A percentile compares a stretch with the other conserved stretches of the same genome.
Conservation (phyloP, 2,888 invertebrate genomes). For the Camptogramma bilineatum region DNA sequence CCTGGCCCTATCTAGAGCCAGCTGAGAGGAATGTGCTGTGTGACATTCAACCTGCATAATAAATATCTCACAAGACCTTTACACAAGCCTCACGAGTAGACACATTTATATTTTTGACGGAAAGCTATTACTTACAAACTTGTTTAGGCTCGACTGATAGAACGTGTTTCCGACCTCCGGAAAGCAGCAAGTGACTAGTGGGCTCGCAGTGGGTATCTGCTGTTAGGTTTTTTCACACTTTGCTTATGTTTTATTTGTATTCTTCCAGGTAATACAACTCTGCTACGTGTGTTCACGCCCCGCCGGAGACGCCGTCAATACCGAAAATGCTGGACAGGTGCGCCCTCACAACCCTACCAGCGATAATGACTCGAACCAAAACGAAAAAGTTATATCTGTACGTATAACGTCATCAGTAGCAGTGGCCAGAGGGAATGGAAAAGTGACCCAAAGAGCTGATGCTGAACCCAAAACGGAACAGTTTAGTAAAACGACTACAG, state of each 20-base stretch:
- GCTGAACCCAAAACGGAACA: slow-evolving; percentile 36
- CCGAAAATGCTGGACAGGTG: slow-evolving; percentile 45
- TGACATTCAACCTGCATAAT: slow-evolving; percentile 14
- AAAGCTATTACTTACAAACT: slow-evolving; percentile 9
- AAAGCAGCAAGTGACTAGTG: background rate
- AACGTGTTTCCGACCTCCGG: slow-evolving; percentile 1
- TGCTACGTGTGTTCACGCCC: slow-evolving; percentile 63
- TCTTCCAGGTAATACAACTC: slow-evolving; percentile 72
- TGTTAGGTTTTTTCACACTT: background rate
- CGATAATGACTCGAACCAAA: slow-evolving; percentile 47
- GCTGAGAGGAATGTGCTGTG: slow-evolving; percentile 27
- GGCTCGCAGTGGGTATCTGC: too few relatives aligned
- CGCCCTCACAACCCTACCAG: slow-evolving; percentile 52
- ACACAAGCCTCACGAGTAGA: slow-evolving; percentile 5
- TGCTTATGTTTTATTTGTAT: slow-evolving; percentile 17
- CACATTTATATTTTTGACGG: slow-evolving; percentile 15
- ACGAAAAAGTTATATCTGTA: slow-evolving; percentile 81
- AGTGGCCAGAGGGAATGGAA: slow-evolving; percentile 78
- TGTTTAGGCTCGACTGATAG: slow-evolving; percentile 3
- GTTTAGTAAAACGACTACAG: slow-evolving; percentile 31
- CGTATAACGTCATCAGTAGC: slow-evolving; percentile 87
- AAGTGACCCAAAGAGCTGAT: slow-evolving; percentile 46
- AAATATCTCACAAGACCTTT: slow-evolving; percentile 15
- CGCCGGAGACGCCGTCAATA: slow-evolving; percentile 49
- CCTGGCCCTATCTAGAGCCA: slow-evolving; percentile 33